Percentiles rank a stretch among this genome's conserved stretches.
phyloP scores from a whole-genome alignment of 2,888 invertebrate species.

The Pasiphila rectangulata region DNA sequence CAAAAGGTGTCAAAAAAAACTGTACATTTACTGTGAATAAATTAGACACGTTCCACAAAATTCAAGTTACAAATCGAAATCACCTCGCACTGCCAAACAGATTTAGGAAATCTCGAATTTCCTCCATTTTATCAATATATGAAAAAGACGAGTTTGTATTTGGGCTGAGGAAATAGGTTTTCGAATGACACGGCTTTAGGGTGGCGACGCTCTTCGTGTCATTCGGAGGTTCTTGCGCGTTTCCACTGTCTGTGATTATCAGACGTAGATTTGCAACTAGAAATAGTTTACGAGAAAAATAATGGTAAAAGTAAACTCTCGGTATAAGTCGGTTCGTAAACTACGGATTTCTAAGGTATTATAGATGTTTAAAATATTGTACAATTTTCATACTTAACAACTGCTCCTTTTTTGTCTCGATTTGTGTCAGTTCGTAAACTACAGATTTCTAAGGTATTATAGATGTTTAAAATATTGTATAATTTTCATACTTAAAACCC shows the following conservation, averaged over 20 bases:
- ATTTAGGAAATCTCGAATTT: conserved; percentile 33
- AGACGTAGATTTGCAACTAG: neutral
- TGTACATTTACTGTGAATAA: too few relatives aligned
- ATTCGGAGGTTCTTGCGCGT: conserved; percentile 21
- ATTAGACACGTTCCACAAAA: neutral
- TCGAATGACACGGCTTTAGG: conserved; percentile 36
- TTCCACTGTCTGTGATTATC: conserved; percentile 11
- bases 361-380: too few relatives aligned
- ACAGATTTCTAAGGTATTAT: too few relatives aligned
- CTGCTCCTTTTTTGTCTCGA: too few relatives aligned
- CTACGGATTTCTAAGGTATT: too few relatives aligned
- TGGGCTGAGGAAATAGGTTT: conserved; percentile 36
- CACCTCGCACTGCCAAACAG: conserved; percentile 25
- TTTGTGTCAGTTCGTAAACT: too few relatives aligned
- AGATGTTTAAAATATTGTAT: too few relatives aligned
- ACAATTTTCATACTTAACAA: too few relatives aligned
- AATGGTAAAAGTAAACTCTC: too few relatives aligned
- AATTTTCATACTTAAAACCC: too few relatives aligned
- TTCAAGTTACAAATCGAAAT: conserved; percentile 20
- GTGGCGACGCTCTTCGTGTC: conserved; percentile 30
- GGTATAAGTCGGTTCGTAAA: too few relatives aligned
- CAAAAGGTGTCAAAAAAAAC: too few relatives aligned
- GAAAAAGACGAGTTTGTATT: conserved; percentile 33
- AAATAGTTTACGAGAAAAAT: neutral
- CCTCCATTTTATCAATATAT: conserved; percentile 32